These are phyloP conservation scores for Hyppa rectilinea DNA, from an alignment of 2,888 invertebrate species.

Conservation along the genomic window DNA sequence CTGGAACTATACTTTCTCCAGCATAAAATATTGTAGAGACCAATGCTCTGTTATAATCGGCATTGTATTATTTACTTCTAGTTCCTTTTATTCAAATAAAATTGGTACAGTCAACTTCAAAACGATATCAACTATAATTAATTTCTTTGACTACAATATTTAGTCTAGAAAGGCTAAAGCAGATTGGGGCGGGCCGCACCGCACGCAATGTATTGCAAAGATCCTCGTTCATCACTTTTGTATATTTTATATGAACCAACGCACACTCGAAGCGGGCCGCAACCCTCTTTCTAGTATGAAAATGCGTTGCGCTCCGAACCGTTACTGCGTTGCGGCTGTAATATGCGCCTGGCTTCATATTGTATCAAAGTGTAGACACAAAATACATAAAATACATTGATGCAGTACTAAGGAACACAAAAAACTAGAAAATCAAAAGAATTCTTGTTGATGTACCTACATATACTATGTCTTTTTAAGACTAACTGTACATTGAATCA, in stretches of 20 bases:
- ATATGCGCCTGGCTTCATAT: background rate
- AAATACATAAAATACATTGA: background rate
- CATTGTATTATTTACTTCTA: background rate
- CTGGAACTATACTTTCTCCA: background rate
- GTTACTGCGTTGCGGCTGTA: background rate
- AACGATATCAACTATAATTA: background rate
- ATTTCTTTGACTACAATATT: background rate
- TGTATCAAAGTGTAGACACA: background rate
- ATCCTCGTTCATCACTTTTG: background rate
- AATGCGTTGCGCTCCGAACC: background rate
- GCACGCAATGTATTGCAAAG: background rate
- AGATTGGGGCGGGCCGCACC: background rate
- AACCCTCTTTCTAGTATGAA: background rate
- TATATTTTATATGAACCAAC: background rate
- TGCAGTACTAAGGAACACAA: background rate
- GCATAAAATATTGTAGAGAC: slow-evolving; percentile 9
- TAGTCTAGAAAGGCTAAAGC: background rate
- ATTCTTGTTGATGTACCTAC: too few species aligned
- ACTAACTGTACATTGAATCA: slow-evolving; percentile 4
- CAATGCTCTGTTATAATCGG: background rate
- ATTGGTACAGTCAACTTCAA: background rate
- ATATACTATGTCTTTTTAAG: background rate
- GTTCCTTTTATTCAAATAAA: background rate
- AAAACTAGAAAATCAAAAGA: too few species aligned
- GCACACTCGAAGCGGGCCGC: too few species aligned